Conservation (phyloP, 2,797 vertebrate genomes). For the Sebastiscus tertius region DNA sequence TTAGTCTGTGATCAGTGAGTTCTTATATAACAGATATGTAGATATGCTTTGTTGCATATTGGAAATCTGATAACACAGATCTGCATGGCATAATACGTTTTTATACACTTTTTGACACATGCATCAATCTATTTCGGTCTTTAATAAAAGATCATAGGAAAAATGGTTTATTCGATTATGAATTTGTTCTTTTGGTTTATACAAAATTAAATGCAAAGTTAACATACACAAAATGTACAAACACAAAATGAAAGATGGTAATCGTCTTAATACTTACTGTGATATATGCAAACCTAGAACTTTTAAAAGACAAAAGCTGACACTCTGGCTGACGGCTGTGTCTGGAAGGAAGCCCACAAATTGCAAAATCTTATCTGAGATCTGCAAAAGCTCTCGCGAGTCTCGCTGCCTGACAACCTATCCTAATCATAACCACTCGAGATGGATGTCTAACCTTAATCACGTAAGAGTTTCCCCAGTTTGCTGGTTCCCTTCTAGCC, state of each 20-base stretch:
- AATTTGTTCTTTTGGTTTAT: conserved; percentile 9
- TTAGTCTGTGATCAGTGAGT: background rate
- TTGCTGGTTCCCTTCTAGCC: too few relatives aligned
- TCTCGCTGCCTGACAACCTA: too few relatives aligned
- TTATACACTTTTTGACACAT: background rate
- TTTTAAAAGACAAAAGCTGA: conserved; percentile 1
- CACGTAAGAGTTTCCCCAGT: too few relatives aligned
- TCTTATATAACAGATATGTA: background rate
- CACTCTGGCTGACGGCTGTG: background rate
- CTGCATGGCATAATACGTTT: background rate
- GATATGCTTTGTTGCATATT: background rate
- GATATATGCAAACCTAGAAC: conserved; percentile 21
- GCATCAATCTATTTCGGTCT: background rate
- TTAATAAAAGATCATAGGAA: conserved; percentile 9
- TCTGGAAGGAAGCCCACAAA: too few relatives aligned
- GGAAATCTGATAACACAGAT: background rate
- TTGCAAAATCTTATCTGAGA: too few relatives aligned
- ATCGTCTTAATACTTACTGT: conserved; percentile 33
- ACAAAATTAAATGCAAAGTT: conserved; percentile 26
- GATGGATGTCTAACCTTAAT: too few relatives aligned
- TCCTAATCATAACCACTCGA: too few relatives aligned
- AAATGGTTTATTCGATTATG: conserved; percentile 43
- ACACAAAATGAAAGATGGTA: conserved; percentile 18
- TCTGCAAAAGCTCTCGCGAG: too few relatives aligned
- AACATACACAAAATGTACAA: conserved; percentile 38